These are phyloP conservation scores for Anabas testudineus DNA, from an alignment of 2,797 vertebrate genomes.

Conservation along the genomic window DNA sequence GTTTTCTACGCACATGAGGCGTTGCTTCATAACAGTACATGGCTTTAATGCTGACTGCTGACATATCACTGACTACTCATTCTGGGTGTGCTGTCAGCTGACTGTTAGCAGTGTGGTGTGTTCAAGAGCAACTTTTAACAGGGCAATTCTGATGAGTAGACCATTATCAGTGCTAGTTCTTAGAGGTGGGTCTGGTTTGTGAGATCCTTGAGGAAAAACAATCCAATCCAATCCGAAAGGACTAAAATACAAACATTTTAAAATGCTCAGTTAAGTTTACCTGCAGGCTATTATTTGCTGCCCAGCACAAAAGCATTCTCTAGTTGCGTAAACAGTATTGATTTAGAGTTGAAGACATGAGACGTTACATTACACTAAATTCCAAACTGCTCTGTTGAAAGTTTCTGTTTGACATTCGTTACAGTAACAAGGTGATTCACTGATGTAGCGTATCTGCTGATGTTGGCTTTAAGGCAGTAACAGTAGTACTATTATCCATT, in stretches of 20 bases:
- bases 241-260: not conserved
- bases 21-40: not conserved
- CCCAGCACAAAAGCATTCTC: conserved; percentile 6
- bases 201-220: conserved; percentile 1
- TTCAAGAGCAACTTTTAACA: conserved; percentile 21
- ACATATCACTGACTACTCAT: not conserved
- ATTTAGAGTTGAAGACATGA: conserved; percentile 11
- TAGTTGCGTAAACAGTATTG: not conserved
- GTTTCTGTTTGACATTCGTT: not conserved
- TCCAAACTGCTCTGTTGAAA: conserved; percentile 4
- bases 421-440: conserved; percentile 8
- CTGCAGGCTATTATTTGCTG: conserved; percentile 6
- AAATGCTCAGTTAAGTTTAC: not conserved
- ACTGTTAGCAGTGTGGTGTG: not conserved
- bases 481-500: too few relatives aligned
- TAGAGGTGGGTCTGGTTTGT: not conserved
- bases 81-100: not conserved
- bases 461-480: not conserved
- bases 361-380: not conserved
- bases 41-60: not conserved
- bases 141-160: conserved; percentile 22
- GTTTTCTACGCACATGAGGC: not conserved
- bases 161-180: conserved; percentile 3
- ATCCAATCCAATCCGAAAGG: conserved; percentile 1
- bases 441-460: conserved; percentile 5